phyloP scores from a whole-genome alignment of 2,888 invertebrate species.

The Heliconius ethilla region DNA sequence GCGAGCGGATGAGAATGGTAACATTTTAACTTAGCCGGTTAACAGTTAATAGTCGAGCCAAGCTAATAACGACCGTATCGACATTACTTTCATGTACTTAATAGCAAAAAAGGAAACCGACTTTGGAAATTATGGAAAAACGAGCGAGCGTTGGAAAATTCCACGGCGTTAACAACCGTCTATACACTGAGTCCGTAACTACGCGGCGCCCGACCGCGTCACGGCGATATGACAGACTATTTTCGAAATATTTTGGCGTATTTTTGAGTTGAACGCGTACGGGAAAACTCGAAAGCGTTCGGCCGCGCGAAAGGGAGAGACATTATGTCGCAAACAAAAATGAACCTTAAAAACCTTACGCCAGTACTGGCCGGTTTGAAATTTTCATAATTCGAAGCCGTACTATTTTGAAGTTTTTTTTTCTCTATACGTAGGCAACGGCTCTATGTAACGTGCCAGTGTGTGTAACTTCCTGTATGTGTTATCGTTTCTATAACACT shows the following conservation, averaged over 20 bases:
- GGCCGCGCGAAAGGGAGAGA: constrained; percentile 73
- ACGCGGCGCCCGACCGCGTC: constrained; percentile 72
- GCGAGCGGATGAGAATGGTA: constrained; percentile 45
- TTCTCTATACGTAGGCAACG: constrained; percentile 70
- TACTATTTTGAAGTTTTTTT: constrained; percentile 80
- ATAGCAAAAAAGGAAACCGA: constrained; percentile 77
- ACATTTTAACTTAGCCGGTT: constrained; percentile 63
- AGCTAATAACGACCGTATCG: constrained; percentile 64
- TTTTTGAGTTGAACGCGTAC: constrained; percentile 80
- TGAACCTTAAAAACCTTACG: constrained; percentile 63
- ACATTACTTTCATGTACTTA: constrained; percentile 73
- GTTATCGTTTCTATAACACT: constrained; percentile 61
- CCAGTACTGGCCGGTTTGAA: constrained; percentile 64
- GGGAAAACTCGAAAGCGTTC: constrained; percentile 81
- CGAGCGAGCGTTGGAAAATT: constrained; percentile 83
- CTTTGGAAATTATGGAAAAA: constrained; percentile 78
- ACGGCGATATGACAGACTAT: constrained; percentile 76
- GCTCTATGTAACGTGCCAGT: constrained; percentile 75
- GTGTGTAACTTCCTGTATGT: constrained; percentile 74
- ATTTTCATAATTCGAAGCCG: constrained; percentile 66
- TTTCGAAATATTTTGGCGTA: constrained; percentile 82
- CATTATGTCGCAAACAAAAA: constrained; percentile 57
- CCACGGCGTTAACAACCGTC: constrained; percentile 68
- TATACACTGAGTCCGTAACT: background rate
- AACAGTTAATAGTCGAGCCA: constrained; percentile 45